Evolutionary conservation across 2,888 invertebrate species (phyloP).

Genomic region (Dugesia japonica): DNA sequence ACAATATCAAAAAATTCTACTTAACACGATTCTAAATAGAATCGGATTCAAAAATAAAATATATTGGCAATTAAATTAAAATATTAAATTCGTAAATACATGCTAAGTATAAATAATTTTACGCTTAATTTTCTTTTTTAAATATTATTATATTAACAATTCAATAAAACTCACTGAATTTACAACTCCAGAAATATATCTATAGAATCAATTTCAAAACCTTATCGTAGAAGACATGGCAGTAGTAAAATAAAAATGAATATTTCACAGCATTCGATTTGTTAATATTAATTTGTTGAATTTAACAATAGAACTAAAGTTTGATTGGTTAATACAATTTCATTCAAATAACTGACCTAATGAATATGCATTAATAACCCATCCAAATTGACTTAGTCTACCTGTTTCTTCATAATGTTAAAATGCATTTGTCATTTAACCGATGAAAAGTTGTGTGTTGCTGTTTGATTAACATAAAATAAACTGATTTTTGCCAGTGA

Average conservation of each 20-base stretch:
- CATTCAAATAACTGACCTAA: constrained; percentile 1
- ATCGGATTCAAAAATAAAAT: too few relatives aligned
- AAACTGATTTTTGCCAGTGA: not conserved
- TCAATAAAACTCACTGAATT: too few relatives aligned
- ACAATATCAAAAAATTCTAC: too few relatives aligned
- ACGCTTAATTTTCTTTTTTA: too few relatives aligned
- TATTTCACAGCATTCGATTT: constrained; percentile 9
- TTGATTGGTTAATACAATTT: not conserved
- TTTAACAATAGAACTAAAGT: constrained; percentile 11
- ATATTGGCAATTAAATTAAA: too few relatives aligned
- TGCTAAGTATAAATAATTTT: too few relatives aligned
- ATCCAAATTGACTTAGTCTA: constrained; percentile 9
- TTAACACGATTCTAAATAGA: too few relatives aligned
- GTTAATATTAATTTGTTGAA: constrained; percentile 11
- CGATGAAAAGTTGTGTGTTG: not conserved
- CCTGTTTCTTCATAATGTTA: not conserved
- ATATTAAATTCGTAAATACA: too few relatives aligned
- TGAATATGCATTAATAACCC: constrained; percentile 20
- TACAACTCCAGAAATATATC: not conserved
- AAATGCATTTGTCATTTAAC: not conserved
- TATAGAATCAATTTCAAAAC: not conserved
- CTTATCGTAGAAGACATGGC: not conserved
- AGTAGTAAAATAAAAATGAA: constrained; percentile 16
- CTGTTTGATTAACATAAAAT: not conserved
- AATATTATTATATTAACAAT: too few relatives aligned